A percentile compares a stretch with the other conserved stretches of the same genome.
Conservation (phyloP, 2,797 vertebrate species). For the Apogon talboti region DNA sequence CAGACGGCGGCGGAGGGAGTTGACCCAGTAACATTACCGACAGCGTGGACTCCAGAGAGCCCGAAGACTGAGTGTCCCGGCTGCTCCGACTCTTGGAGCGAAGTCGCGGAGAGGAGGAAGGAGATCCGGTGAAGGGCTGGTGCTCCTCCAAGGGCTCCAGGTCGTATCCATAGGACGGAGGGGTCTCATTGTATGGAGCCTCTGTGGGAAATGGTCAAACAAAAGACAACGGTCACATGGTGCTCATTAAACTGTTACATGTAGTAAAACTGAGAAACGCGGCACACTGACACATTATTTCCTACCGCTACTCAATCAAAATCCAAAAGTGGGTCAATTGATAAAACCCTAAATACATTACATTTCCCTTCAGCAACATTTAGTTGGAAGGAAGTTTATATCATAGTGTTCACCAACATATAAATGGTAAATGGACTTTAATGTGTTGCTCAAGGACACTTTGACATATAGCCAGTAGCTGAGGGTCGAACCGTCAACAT, state of each 20-base stretch:
- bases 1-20: not conserved
- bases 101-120: constrained; percentile 88
- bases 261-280: constrained; percentile 17
- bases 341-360: too few relatives aligned
- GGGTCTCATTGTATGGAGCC: constrained; percentile 83
- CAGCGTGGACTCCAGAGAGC: constrained; percentile 89
- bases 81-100: constrained; percentile 88
- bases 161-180: constrained; percentile 86
- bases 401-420: too few relatives aligned
- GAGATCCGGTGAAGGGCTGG: constrained; percentile 86
- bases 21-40: constrained; percentile 82
- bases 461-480: too few relatives aligned
- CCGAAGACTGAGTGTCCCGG: constrained; percentile 85
- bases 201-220: constrained; percentile 80
- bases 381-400: too few relatives aligned
- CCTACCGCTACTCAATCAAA: not conserved
- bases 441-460: too few relatives aligned
- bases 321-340: not conserved
- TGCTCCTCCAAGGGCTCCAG: constrained; percentile 88
- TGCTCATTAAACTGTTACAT: constrained; percentile 34
- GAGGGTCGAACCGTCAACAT: too few relatives aligned
- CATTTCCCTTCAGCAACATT: too few relatives aligned
- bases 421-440: too few relatives aligned
- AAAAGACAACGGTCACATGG: constrained; percentile 59
- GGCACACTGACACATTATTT: constrained; percentile 1